Conservation (phyloP, 1,140 invertebrate species). For the Drosophila funebris region DNA sequence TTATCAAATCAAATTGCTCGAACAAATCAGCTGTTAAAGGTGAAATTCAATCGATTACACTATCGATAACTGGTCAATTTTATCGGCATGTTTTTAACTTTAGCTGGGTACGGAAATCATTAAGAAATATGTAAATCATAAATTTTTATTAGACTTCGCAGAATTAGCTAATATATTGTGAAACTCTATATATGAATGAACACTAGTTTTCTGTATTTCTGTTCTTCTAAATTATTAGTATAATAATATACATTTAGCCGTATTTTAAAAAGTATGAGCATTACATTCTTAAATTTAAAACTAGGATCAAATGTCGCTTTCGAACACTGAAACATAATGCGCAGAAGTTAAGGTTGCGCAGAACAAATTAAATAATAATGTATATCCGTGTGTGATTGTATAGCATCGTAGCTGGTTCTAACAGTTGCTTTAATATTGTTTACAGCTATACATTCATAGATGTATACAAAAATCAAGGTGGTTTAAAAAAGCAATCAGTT, state of each 20-base stretch:
- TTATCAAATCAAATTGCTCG: slow-evolving; percentile 26
- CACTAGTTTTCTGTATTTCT: too few species aligned
- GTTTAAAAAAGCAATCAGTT: background rate
- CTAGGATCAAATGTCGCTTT: background rate
- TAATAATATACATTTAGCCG: too few species aligned
- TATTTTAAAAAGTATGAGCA: background rate
- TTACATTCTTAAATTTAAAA: background rate
- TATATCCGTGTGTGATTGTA: slow-evolving; percentile 12
- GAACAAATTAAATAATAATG: slow-evolving; percentile 21
- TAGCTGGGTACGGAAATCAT: background rate
- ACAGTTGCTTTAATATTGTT: slow-evolving; percentile 17
- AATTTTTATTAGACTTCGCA: too few species aligned
- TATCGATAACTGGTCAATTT: background rate
- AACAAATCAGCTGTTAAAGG: slow-evolving; percentile 15
- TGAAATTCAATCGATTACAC: slow-evolving; percentile 7
- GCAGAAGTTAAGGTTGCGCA: slow-evolving; percentile 20
- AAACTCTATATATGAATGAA: too few species aligned
- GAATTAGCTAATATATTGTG: too few species aligned
- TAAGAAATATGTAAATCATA: background rate
- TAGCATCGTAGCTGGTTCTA: background rate
- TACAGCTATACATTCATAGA: slow-evolving; percentile 9
- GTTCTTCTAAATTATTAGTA: too few species aligned
- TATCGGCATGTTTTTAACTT: background rate
- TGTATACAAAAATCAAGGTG: slow-evolving; percentile 15
- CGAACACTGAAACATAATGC: background rate